Percentiles rank a stretch among this genome's conserved stretches.
phyloP scores from a whole-genome alignment of 2,113 vertebrate species.

The Apaloderma vittatum region DNA sequence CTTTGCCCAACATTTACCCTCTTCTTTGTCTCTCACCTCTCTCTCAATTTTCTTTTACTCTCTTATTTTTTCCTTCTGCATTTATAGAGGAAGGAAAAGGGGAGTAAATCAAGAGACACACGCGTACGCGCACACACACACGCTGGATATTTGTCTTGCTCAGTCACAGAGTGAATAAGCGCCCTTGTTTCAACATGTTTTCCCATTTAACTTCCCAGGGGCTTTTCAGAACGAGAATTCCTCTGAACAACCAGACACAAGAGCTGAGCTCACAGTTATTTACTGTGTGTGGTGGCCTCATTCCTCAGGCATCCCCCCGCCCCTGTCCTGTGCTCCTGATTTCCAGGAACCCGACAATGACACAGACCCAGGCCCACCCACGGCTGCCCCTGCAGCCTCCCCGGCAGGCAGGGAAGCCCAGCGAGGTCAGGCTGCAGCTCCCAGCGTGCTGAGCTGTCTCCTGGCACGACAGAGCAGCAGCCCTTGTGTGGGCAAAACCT shows the following conservation, averaged over 20 bases:
- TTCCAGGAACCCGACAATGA: not conserved
- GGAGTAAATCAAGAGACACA: not conserved
- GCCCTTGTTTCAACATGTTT: constrained; percentile 68
- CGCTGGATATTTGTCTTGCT: constrained; percentile 44
- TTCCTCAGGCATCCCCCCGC: not conserved
- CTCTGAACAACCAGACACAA: not conserved
- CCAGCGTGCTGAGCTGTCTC: not conserved
- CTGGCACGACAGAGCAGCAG: not conserved
- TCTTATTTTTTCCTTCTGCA: not conserved
- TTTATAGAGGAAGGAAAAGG: not conserved
- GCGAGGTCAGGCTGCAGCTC: not conserved
- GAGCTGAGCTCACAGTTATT: not conserved
- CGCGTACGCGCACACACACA: not conserved
- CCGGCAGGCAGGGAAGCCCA: not conserved
- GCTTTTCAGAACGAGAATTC: constrained; percentile 21
- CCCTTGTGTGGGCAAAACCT: rapidly evolving
- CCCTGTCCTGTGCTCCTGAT: not conserved
- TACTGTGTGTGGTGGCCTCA: not conserved
- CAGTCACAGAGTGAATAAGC: constrained; percentile 53
- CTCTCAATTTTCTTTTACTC: not conserved
- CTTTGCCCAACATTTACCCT: not conserved
- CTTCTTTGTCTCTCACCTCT: not conserved
- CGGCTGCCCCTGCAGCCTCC: not conserved
- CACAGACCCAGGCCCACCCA: not conserved
- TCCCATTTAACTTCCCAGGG: constrained; percentile 37